Evolutionary conservation across 2,113 vertebrate genomes (phyloP).

Genomic region (Rhea americana): DNA sequence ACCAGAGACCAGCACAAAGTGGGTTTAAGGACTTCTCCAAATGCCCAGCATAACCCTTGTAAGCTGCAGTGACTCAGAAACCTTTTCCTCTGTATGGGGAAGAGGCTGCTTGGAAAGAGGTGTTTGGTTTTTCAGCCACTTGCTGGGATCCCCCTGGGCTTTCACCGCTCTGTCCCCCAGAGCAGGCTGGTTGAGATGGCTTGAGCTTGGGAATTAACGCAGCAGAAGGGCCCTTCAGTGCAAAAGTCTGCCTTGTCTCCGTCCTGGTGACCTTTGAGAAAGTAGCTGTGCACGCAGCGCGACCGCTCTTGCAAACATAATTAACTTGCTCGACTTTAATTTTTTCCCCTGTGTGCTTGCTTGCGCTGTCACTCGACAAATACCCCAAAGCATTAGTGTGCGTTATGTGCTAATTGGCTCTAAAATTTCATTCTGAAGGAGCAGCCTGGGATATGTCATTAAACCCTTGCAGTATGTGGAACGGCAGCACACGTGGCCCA

Average conservation of each 20-base stretch:
- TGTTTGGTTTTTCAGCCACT: neutral
- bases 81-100: neutral
- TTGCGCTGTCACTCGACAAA: neutral
- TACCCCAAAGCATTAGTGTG: neutral
- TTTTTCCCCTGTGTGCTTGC: neutral
- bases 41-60: neutral
- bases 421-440: neutral
- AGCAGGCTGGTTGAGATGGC: neutral
- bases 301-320: neutral
- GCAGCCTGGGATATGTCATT: neutral
- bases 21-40: neutral
- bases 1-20: neutral
- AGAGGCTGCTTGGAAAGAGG: neutral
- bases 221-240: neutral
- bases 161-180: too few species aligned
- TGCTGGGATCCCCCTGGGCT: neutral
- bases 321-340: neutral
- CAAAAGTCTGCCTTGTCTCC: neutral
- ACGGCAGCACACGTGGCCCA: too few species aligned
- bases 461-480: neutral
- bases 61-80: neutral
- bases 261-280: neutral
- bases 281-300: neutral
- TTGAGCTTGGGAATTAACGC: neutral
- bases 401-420: neutral